Evolutionary conservation across 2,113 vertebrate genomes (phyloP), one percentile per base, ranked within the genome.

Genomic region (Elephas maximus): DNA sequence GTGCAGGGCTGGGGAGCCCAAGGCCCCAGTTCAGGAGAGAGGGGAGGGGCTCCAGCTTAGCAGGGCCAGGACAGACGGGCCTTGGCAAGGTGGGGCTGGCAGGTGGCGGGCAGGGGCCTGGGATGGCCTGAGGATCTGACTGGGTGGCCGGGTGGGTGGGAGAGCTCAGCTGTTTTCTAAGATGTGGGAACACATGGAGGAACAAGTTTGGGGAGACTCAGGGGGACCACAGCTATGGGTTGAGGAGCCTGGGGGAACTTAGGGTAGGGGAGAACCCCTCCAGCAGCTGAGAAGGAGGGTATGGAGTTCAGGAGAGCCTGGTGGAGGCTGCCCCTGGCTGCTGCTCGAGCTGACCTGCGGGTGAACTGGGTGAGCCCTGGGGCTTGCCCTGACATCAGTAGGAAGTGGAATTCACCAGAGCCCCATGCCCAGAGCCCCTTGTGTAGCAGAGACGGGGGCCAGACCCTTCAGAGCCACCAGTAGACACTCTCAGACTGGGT

Each of bases 341-440:
- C 1, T 0, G 17, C 30, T 3, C 2, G 3, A 3, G 7, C 33
- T 26, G 14, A 14, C 65, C 44, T 9, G 0, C 1, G 2, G 15
- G 73, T 0, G 6, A 8, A 5, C 0, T 1, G 3, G 8, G n/a
- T 21, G 8, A 4, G 21, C 3, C 1, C 10, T 15, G 1, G 45
- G 18, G 6, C 6, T 4, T 30, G 15, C 14, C 48, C 53, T 5
- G 63, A 10, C 26, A 1, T 15, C 20, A 15, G 9, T 8, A 21
- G 20, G 37, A 89, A 60, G 12, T 28, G 23, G 37, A 26, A 8
- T 65, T 23, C 60, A 5, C 24, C 28, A 0, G 0, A 44, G 7
- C 6, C 21, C 4, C 0, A 1, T 18, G 20, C 37, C 26, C n/a
- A 84, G 53, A 21, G 74, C n/a, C 10, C 18, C 37, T 26, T 37